Evolutionary conservation across 2,113 vertebrate genomes (phyloP), one percentile per base, ranked within the genome.

Genomic region (Atherinomorus stipes): DNA sequence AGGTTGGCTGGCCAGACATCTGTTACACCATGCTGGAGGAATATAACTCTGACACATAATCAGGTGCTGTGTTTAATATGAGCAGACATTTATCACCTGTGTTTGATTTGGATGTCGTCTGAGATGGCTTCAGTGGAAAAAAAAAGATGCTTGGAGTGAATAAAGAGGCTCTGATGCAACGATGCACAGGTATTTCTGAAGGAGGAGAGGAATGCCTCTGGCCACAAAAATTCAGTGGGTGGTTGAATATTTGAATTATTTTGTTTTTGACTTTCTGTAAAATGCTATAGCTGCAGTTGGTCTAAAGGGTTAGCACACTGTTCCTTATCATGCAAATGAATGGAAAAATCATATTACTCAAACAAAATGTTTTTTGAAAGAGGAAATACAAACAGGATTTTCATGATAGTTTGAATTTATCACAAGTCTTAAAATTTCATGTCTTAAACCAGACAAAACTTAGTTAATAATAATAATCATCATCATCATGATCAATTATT

Each of bases 1-100:
- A 82, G 86, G 86, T 63, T 61, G 84, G 74, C 85, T 82, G 83
- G 84, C 86, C 86, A 85, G 83, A 86, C 87, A 90, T 92, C 85
- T 90, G 89, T 87, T 87, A 79, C 66, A 77, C 72, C 83, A 88
- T 69, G 26, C 84, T 76, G 74, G 73, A 83, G 78, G 77, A 91
- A 86, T 84, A 62, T 45, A 86, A 86, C 76, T 64, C 64, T 84
- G 84, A 90, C 87, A 87, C 59, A 60, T 85, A 76, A 84, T 88
- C 85, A 88, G 77, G 80, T 10, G 74, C 77, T 88, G 57, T 72
- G 77, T 84, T 90, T 87, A 87, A 89, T 88, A 59, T 63, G 71
- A 67, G 74, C 62, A 77, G 84, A 82, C 80, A 75, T 87, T 87
- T 71, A 88, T 91, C 89, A 90, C 90, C 90, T 83, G 83, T 83